Conservation (phyloP, 2,888 invertebrate genomes). For the Caenorhabditis wallacei region DNA sequence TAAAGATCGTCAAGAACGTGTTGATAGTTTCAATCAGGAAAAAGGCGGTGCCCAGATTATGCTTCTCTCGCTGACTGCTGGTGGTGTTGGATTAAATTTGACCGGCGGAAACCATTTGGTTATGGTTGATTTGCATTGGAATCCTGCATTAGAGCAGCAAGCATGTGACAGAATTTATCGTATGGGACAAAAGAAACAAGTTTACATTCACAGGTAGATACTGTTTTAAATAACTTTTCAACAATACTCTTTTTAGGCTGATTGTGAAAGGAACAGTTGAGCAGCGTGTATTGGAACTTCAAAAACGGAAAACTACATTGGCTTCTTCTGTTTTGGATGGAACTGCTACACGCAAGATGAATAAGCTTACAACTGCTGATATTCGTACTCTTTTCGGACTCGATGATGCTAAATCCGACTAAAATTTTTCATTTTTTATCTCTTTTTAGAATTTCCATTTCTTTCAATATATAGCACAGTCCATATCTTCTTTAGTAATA, state of each 20-base stretch:
- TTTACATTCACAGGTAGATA: conserved; percentile 90
- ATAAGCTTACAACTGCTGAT: conserved; percentile 78
- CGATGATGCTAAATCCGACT: conserved; percentile 47
- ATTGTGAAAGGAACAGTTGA: conserved; percentile 92
- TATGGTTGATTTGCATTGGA: conserved; percentile 94
- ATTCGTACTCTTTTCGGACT: conserved; percentile 77
- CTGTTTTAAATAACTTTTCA: background rate
- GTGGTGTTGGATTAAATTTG: conserved; percentile 95
- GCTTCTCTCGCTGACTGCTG: conserved; percentile 93
- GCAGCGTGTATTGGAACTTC: conserved; percentile 90
- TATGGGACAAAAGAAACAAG: conserved; percentile 91
- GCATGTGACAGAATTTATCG: conserved; percentile 95
- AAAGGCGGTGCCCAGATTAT: conserved; percentile 86
- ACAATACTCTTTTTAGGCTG: conserved; percentile 86
- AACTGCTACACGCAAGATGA: conserved; percentile 74
- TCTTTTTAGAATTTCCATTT: background rate
- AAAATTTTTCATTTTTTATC: background rate
- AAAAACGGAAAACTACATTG: conserved; percentile 89
- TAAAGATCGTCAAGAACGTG: conserved; percentile 82
- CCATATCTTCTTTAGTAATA: background rate
- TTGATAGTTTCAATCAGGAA: conserved; percentile 88
- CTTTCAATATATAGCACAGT: background rate
- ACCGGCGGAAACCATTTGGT: conserved; percentile 94
- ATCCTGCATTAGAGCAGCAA: conserved; percentile 95
- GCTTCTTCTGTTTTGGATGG: conserved; percentile 85